Evolutionary conservation across 2,888 invertebrate genomes (phyloP), one percentile per base, ranked within the genome.

Genomic region (Tachina fera): DNA sequence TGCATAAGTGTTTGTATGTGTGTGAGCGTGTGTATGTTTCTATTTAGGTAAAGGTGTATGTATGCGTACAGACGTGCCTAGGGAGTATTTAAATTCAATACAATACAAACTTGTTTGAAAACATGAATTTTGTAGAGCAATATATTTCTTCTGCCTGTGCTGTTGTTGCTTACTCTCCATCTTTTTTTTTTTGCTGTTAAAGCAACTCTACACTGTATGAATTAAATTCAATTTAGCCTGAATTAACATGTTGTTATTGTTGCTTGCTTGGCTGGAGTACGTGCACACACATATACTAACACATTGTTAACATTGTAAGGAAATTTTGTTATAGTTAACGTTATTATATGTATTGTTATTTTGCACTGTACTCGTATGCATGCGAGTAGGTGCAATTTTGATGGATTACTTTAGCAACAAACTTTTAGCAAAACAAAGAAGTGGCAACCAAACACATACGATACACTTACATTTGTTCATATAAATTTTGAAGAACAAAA

Each of bases 311-410:
- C 71, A 67, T 58, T 86, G 67, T 60, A 63, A 77, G 76, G 74
- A 84, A 83, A 58, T 84, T 31, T 31, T 2, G 2, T 49, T 80
- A 63, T 65, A 19, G 60, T 60, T 77, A 80, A 70, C 76, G 47
- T 68, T 76, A 47, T 75, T 49, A 61, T 49, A 61, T n/a, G 61
- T 75, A 75, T 74, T 68, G 81, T 78, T 68, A 41, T 47, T 61
- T 60, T 75, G 68, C 45, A 61, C 68, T 75, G 68, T 31, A 31
- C 31, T 31, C 31, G 31, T 77, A 14, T 75, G 74, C 70, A 70
- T 85, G 88, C 88, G 90, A 91, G 91, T 90, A 91, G 90, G 91
- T 91, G 91, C 91, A 91, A 91, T 90, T 91, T 91, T 91, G 91
- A 91, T 91, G 91, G 90, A 91, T 91, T 91, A 89, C 91, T 90